phyloP scores from a whole-genome alignment of 2,113 vertebrate species.

The Rhinolophus sinicus region DNA sequence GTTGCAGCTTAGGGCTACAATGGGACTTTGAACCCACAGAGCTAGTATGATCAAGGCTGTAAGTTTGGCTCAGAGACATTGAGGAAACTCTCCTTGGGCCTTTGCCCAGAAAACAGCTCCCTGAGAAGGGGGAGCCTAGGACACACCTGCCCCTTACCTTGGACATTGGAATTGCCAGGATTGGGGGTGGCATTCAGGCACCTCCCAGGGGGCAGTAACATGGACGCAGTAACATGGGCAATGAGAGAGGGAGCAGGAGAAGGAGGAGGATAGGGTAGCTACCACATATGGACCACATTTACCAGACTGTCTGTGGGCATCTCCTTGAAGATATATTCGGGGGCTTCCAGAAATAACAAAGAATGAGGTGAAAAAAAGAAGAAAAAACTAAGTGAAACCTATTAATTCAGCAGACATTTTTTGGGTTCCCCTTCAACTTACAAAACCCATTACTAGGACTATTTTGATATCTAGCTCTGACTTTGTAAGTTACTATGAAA shows the following conservation, averaged over 20 bases:
- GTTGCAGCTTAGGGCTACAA: not conserved
- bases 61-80: not conserved
- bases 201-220: not conserved
- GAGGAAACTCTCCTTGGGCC: not conserved
- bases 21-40: not conserved
- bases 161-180: not conserved
- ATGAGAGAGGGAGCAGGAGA: not conserved
- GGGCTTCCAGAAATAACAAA: not conserved
- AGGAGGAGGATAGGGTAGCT: fast-evolving
- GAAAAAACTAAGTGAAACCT: not conserved
- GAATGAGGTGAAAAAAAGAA: not conserved
- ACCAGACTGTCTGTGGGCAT: not conserved
- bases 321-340: not conserved
- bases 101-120: not conserved
- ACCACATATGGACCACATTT: fast-evolving
- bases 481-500: not conserved
- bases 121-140: not conserved
- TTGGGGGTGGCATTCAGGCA: not conserved
- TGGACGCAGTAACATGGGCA: not conserved
- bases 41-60: fast-evolving
- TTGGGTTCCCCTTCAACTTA: not conserved
- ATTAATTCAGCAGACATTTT: not conserved
- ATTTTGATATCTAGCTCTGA: not conserved
- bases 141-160: not conserved
- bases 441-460: not conserved